Evolutionary conservation across 2,797 vertebrate species (phyloP), one percentile per base, ranked within the genome.

Genomic region (Ammospiza maritima): DNA sequence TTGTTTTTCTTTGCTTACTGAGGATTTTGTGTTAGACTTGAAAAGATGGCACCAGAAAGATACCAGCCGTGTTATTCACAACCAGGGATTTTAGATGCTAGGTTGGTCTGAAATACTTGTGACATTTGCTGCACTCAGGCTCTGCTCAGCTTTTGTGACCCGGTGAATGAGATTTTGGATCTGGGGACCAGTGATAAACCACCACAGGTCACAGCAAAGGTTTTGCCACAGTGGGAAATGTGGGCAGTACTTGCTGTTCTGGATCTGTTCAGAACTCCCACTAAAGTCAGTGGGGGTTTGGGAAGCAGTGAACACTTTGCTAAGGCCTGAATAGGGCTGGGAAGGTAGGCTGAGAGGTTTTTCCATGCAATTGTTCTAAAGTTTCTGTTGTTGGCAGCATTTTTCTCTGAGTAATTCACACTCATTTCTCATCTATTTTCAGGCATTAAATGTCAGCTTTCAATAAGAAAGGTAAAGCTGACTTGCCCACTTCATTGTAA

Each of bases 361-460:
- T 74, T 91, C 74, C 53, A 36, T 6, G 3, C 61, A 64, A 60
- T 32, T 89, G 38, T 70, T 90, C 66, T 40, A 42, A 87, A 88
- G 60, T 69, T 93, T 96, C 61, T 77, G 45, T 60, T 85, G 45
- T 53, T 1, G 0, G 54, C 56, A 85, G 38, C 82, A 74, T 92
- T 96, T 96, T 95, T 88, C 64, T 85, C 75, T 75, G 36, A 85
- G 72, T 81, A 83, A 92, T 93, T 91, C 62, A 83, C 34, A 56
- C 66, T 85, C 47, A 75, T 80, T 95, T 96, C 66, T 36, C 62
- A 34, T 69, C 76, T 80, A 66, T 92, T 96, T 92, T 87, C 77
- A 76, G 38, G 34, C 72, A 77, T 76, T 91, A 65, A 92, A 93
- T 88, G 53, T 77, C 86, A 87, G n/a, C 56, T 93, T 94, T 96